Percentiles rank a stretch among this genome's conserved stretches.
phyloP scores from a whole-genome alignment of 2,797 vertebrate species.

The Melanotaenia parkinsoni region DNA sequence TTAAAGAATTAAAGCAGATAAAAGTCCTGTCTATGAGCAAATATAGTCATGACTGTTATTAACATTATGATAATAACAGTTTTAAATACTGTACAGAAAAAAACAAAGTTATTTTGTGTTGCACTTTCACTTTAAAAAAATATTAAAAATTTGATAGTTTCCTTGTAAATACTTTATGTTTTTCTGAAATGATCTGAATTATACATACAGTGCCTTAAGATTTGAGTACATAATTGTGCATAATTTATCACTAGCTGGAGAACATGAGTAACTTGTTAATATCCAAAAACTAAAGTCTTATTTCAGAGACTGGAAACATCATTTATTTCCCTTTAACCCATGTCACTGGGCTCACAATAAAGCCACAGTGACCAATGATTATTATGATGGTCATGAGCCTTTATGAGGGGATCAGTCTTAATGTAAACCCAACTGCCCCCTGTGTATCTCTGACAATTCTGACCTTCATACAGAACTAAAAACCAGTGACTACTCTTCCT shows the following conservation, averaged over 20 bases:
- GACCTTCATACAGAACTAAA: constrained; percentile 34
- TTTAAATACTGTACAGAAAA: background rate
- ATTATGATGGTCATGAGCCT: constrained; percentile 4
- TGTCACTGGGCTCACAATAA: constrained; percentile 7
- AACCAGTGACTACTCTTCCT: constrained; percentile 43
- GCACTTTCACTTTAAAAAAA: background rate
- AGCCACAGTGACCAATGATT: background rate
- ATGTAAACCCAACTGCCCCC: constrained; percentile 25
- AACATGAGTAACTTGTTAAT: constrained; percentile 10
- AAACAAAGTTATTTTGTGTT: background rate
- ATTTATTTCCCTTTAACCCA: background rate
- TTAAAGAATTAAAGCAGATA: background rate
- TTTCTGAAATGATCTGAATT: constrained; percentile 13
- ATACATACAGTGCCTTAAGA: constrained; percentile 2
- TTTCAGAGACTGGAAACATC: constrained; percentile 6
- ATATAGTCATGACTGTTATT: background rate
- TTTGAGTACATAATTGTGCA: background rate
- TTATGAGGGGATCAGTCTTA: constrained; percentile 15
- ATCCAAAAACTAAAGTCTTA: constrained; percentile 11
- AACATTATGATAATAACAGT: background rate
- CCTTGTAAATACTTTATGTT: background rate
- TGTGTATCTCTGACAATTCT: constrained; percentile 9
- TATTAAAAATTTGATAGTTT: background rate
- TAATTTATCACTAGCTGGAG: background rate
- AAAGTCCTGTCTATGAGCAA: background rate